These are phyloP conservation scores for Siphamia tubifer DNA, from an alignment of 2,113 vertebrate species.

Conservation along the genomic window DNA sequence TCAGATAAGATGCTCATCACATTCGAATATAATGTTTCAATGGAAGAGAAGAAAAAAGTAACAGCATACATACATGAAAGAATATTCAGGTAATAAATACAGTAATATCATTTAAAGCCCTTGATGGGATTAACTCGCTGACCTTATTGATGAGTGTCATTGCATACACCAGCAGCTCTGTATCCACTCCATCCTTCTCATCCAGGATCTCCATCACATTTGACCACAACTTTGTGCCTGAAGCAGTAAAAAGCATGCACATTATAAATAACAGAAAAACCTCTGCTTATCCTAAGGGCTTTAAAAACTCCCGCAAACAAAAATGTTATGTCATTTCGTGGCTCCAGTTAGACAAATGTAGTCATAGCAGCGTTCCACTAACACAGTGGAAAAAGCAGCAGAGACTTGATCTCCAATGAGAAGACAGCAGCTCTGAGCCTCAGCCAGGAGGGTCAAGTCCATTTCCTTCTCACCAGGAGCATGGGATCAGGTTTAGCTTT, in stretches of 20 bases:
- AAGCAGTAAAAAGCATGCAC: not conserved
- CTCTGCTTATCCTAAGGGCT: not conserved
- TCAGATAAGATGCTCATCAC: not conserved
- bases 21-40: not conserved
- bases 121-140: conserved; percentile 1
- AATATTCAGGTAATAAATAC: not conserved
- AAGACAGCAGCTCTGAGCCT: conserved; percentile 1
- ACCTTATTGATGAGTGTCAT: conserved; percentile 99
- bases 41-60: not conserved
- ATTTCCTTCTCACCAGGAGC: conserved; percentile 45
- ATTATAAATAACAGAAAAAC: not conserved
- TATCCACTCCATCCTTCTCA: conserved; percentile 96
- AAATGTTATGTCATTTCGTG: conserved; percentile 4
- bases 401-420: not conserved
- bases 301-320: not conserved
- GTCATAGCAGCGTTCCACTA: not conserved
- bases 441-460: conserved; percentile 25
- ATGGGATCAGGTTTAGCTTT: conserved; percentile 43
- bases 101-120: not conserved
- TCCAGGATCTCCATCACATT: conserved; percentile 95
- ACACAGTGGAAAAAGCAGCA: not conserved
- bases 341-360: not conserved
- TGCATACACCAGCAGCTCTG: conserved; percentile 91
- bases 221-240: conserved; percentile 89
- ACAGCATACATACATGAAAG: not conserved